Percentiles rank a stretch among this genome's conserved stretches.
These are phyloP conservation scores for Drosophila ustulata DNA, from an alignment of 2,888 invertebrate genomes.

Conservation along the genomic window DNA sequence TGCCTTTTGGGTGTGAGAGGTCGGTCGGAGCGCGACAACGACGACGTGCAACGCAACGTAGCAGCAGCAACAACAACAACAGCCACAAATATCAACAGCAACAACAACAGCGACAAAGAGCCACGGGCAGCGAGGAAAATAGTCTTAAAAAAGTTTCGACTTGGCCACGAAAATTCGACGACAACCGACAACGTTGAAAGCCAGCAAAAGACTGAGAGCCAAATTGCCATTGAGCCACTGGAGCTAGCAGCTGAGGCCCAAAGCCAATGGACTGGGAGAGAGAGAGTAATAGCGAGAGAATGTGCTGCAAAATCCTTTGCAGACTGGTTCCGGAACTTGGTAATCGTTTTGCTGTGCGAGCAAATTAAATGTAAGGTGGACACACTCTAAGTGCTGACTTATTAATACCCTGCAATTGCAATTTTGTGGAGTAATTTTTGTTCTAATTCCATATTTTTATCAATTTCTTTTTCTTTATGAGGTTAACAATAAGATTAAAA, in stretches of 20 bases:
- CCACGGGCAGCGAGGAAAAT: conserved; percentile 43
- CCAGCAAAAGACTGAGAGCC: conserved; percentile 71
- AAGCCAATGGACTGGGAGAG: conserved; percentile 6
- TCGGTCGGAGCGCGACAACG: conserved; percentile 6
- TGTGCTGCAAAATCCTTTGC: conserved; percentile 34
- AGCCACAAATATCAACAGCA: conserved; percentile 59
- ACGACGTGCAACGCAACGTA: conserved; percentile 66
- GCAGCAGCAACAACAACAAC: conserved; percentile 46
- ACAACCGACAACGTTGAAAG: conserved; percentile 74
- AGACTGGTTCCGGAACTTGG: conserved; percentile 60
- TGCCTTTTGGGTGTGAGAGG: conserved; percentile 19
- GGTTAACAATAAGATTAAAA: no score
- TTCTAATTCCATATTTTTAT: no score
- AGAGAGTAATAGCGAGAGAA: not conserved
- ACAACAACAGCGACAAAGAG: conserved; percentile 42
- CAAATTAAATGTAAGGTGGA: conserved; percentile 9
- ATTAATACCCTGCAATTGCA: not conserved
- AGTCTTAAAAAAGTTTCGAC: conserved; percentile 34
- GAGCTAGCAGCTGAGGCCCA: conserved; percentile 16
- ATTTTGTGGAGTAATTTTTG: no score
- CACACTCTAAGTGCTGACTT: not conserved
- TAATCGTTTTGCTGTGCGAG: conserved; percentile 36
- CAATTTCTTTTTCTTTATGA: no score
- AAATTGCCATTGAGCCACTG: conserved; percentile 3
- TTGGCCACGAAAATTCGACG: conserved; percentile 22